Base-by-base conservation (phyloP, 1,140 invertebrate species). In the Pectinophora gossypiella region DNA sequence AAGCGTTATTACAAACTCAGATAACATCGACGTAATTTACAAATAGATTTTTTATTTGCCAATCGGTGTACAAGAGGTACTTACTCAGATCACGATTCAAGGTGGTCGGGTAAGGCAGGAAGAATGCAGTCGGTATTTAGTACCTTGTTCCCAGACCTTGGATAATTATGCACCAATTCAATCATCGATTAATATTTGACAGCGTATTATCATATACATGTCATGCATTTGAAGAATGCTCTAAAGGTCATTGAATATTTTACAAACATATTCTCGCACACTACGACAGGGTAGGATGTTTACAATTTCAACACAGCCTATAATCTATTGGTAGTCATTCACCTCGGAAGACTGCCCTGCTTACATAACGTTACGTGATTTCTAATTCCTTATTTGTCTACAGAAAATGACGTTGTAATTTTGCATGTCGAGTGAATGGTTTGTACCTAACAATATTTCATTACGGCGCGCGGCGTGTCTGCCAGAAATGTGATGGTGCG, bases 71-170 rank as follows among this genome's bases (percentile, higher is more conserved):
- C 22, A 23, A 23, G 22, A 23, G 4, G 10, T 5, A 23, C 10
- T 5, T 10, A 5, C 4, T 10, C 4, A 23, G 22, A 4, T 10
- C 22, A 23, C 22, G 22, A 7, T 15, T 74, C 76, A 79, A 82
- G 76, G 74, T 64, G 51, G 70, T 52, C 67, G 51, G 59, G 74
- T 76, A 59, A 57, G 61, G 65, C 65, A 68, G 61, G 65, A 76
- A 82, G 74, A 82, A 76, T 77, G 74, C 64, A 70, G 64, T 50
- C 38, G 23, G 45, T 46, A 68, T 43, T 59, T 53, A 61, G 57
- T 48, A 44, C 19, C 18, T 43, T 38, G 40, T 13, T 12, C 27
- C 7, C 7, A 32, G 6, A 32, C 27, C 27, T 32, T 32, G 27
- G 27, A 3, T 32, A 32, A 3, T n/a, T 32, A 32, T 32, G 27